Base-by-base conservation (phyloP, 1,140 invertebrate genomes). In the Papilio machaon region DNA sequence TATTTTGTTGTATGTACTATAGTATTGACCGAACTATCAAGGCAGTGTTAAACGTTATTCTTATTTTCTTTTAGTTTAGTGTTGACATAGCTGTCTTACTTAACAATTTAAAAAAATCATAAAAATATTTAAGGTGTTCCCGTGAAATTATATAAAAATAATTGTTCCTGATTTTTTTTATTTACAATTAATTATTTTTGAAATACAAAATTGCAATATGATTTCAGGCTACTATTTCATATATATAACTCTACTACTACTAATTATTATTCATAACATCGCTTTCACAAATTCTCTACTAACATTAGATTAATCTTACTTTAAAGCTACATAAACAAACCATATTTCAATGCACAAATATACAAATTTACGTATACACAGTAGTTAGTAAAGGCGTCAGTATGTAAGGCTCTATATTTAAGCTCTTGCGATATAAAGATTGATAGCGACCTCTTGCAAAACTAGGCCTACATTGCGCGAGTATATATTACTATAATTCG, bases 361-460 rank as follows among this genome's bases (percentile, higher is more conserved):
- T 58, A 58, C 54, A 58, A 58, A 58, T 54, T 15, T 60, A 2
- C 15, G 6, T 9, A 78, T 17, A 60, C 2, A 64, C 11, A 60
- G 35, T 19, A 78, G 58, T 7, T 43, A 19, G 17, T 46, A 15
- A 60, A 38, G 30, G 38, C n/a, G 23, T 64, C 30, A 17, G 30
- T 78, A 60, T 19, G 46, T 77, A 13, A 64, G 54, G 60, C 76
- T 79, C 58, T 79, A 67, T 67, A 17, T 78, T 9, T 30, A 35
- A 35, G 35, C 77, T 79, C 58, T 79, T 79, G 60, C 77, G 77
- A 79, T 79, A 79, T 52, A 67, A 67, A 79, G 77, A 79, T 79
- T 79, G 77, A 67, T 79, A 67, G 77, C 77, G 58, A 23, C 77
- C 60, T 79, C 58, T 79, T 79, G 77, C 77, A 67, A 47, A 79